phyloP scores from a whole-genome alignment of 2,888 invertebrate genomes.

The Drosophila nigritarsus region DNA sequence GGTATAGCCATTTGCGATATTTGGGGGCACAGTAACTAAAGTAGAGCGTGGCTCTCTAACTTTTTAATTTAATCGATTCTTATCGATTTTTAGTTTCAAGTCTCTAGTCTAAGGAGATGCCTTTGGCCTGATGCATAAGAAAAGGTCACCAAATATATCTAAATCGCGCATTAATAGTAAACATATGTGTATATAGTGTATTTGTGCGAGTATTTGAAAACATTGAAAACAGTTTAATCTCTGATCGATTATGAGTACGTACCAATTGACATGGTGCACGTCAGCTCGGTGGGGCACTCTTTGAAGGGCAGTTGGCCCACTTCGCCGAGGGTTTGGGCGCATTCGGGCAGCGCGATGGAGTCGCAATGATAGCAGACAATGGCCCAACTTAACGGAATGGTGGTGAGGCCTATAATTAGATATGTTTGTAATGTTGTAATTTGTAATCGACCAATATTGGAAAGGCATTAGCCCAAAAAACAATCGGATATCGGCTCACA shows the following conservation, averaged over 20 bases:
- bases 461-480: conserved; percentile 25
- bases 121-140: background rate
- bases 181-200: background rate
- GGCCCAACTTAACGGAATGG: conserved; percentile 29
- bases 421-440: background rate
- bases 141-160: background rate
- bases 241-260: conserved; percentile 23
- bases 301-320: conserved; percentile 66
- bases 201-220: background rate
- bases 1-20: background rate
- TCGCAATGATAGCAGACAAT: conserved; percentile 82
- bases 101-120: background rate
- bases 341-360: conserved; percentile 73
- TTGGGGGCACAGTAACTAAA: too few relatives aligned
- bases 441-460: conserved; percentile 30
- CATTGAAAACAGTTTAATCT: background rate
- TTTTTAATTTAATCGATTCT: background rate
- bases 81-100: background rate
- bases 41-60: accelerated
- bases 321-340: conserved; percentile 75
- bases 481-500: conserved; percentile 31
- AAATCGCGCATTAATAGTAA: background rate
- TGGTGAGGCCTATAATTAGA: conserved; percentile 33
- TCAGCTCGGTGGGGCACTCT: conserved; percentile 63
- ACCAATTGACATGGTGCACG: conserved; percentile 81